phyloP scores from a whole-genome alignment of 2,888 invertebrate genomes.

The Platycnemis pennipes region DNA sequence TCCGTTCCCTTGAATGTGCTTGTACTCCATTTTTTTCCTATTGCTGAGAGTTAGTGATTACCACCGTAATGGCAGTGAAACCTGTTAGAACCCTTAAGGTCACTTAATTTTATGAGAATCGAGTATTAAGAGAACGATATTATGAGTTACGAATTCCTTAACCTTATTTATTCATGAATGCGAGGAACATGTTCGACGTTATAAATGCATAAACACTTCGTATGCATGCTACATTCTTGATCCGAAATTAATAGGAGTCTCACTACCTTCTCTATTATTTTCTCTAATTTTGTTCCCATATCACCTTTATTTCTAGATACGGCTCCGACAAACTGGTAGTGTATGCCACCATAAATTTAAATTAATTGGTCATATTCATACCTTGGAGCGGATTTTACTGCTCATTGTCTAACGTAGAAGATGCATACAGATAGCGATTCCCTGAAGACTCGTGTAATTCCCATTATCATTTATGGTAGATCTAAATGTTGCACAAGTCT shows the following conservation, averaged over 20 bases:
- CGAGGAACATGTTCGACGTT: background rate
- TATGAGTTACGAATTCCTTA: background rate
- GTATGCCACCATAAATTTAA: constrained; percentile 40
- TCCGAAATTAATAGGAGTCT: constrained; percentile 22
- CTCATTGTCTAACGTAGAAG: constrained; percentile 51
- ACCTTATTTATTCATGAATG: background rate
- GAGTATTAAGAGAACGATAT: background rate
- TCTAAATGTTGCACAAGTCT: constrained; percentile 16
- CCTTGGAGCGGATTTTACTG: constrained; percentile 38
- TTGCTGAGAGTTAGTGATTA: background rate
- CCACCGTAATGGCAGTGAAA: background rate
- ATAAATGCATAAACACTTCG: background rate
- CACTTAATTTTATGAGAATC: background rate
- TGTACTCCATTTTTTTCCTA: background rate
- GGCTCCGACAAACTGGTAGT: background rate
- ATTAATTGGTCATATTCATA: constrained; percentile 55
- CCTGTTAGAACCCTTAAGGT: background rate
- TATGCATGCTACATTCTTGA: background rate
- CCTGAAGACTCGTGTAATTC: constrained; percentile 4
- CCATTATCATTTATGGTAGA: constrained; percentile 36
- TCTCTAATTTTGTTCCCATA: background rate
- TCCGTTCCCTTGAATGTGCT: background rate
- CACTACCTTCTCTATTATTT: background rate
- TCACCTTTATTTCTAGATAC: constrained; percentile 9
- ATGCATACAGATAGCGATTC: constrained; percentile 40